phyloP scores from a whole-genome alignment of 2,113 vertebrate species.

The Anarhynchus alexandrinus region DNA sequence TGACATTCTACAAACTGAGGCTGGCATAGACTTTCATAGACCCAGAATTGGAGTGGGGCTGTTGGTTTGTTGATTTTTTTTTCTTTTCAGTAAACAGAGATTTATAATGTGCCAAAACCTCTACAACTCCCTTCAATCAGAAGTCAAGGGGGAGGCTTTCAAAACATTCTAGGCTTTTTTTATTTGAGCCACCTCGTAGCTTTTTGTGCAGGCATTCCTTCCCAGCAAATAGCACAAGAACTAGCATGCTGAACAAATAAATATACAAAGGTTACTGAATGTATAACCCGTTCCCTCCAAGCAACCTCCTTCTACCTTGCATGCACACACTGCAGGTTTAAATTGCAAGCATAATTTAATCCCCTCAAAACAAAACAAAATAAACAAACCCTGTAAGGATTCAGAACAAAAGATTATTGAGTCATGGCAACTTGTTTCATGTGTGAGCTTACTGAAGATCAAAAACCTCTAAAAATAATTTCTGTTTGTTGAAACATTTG shows the following conservation, averaged over 20 bases:
- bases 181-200: neutral
- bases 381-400: neutral
- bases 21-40: constrained; percentile 1
- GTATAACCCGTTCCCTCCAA: constrained; percentile 1
- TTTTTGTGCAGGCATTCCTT: constrained; percentile 52
- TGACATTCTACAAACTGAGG: constrained; percentile 42
- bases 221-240: constrained; percentile 52
- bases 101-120: constrained; percentile 30
- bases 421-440: neutral
- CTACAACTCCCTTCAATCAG: neutral
- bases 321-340: neutral
- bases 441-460: neutral
- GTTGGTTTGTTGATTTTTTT: neutral
- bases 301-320: neutral
- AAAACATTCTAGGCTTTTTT: constrained; percentile 35
- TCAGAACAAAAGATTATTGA: neutral
- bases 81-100: constrained; percentile 37
- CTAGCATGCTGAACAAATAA: constrained; percentile 57
- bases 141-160: constrained; percentile 30
- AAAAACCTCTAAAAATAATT: neutral
- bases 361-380: neutral
- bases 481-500: neutral
- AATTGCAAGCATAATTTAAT: neutral
- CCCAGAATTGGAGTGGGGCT: neutral
- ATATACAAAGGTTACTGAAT: constrained; percentile 16